Conservation (phyloP, 2,113 vertebrate species). For the Rhinoderma darwinii region DNA sequence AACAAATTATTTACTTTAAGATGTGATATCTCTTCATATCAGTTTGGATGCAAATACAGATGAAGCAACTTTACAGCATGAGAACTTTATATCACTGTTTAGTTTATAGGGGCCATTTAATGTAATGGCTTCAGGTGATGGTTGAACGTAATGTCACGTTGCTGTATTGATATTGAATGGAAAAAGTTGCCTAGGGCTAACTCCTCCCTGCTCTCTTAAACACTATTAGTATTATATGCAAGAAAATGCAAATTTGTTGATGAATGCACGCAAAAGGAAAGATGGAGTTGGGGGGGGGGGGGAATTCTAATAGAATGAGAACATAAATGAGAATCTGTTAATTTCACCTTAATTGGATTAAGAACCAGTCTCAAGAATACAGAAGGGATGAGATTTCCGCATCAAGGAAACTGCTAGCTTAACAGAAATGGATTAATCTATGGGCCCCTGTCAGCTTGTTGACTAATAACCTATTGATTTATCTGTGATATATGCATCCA, state of each 20-base stretch:
- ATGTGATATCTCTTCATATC: too few species aligned
- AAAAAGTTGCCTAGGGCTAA: neutral
- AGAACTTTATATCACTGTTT: neutral
- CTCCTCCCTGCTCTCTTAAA: too few species aligned
- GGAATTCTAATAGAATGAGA: slow-evolving; percentile 7
- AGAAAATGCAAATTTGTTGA: neutral
- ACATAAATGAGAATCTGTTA: slow-evolving; percentile 64
- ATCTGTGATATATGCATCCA: slow-evolving; percentile 85
- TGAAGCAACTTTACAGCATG: too few species aligned
- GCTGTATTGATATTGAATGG: neutral
- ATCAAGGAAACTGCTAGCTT: slow-evolving; percentile 71
- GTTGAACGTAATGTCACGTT: too few species aligned
- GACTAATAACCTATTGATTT: slow-evolving; percentile 95
- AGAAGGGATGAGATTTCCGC: slow-evolving; percentile 70
- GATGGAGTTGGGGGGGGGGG: neutral
- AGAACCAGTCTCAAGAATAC: slow-evolving; percentile 64
- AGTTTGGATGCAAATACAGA: too few species aligned
- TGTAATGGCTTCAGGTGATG: neutral
- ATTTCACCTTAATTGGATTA: slow-evolving; percentile 79
- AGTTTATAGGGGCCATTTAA: neutral
- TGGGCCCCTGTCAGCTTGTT: slow-evolving; percentile 81
- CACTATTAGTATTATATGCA: neutral
- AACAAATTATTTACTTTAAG: too few species aligned
- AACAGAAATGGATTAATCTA: slow-evolving; percentile 91
- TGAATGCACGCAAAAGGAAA: neutral